Conservation (phyloP, 1,140 invertebrate genomes). For the Solenopsis invicta region DNA sequence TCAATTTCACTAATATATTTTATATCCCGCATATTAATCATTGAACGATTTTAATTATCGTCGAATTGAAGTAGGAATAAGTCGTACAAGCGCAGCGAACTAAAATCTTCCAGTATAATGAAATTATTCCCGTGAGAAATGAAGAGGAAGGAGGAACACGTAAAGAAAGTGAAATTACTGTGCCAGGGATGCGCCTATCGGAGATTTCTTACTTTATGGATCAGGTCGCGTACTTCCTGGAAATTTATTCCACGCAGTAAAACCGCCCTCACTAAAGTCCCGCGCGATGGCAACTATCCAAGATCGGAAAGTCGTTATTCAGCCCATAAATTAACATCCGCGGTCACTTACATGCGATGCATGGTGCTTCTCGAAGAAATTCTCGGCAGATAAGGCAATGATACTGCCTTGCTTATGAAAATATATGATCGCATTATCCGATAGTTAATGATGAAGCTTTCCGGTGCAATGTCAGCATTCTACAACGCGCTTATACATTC, state of each 20-base stretch:
- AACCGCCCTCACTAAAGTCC: constrained; percentile 65
- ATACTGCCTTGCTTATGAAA: constrained; percentile 56
- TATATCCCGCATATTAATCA: not conserved
- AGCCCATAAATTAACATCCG: constrained; percentile 75
- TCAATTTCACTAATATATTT: not conserved
- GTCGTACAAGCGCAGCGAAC: constrained; percentile 13
- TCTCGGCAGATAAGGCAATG: constrained; percentile 58
- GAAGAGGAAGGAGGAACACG: constrained; percentile 32
- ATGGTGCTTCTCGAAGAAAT: constrained; percentile 51
- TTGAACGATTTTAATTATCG: constrained; percentile 42
- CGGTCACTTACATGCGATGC: constrained; percentile 63
- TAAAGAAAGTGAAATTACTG: constrained; percentile 69
- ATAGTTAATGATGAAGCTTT: constrained; percentile 51
- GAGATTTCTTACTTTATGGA: constrained; percentile 76
- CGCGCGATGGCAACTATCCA: constrained; percentile 74
- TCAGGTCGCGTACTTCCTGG: constrained; percentile 61
- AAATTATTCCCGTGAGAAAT: constrained; percentile 62
- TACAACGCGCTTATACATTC: not conserved
- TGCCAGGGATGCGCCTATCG: constrained; percentile 61
- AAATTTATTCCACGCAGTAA: constrained; percentile 76
- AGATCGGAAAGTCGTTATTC: constrained; percentile 74
- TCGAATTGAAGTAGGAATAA: not conserved
- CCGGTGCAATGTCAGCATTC: not conserved
- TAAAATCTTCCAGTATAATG: constrained; percentile 42
- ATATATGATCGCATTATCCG: constrained; percentile 57